Percentiles rank a stretch among this genome's conserved stretches.
Conservation (phyloP, 2,113 vertebrate genomes). For the Nothocercus julius region DNA sequence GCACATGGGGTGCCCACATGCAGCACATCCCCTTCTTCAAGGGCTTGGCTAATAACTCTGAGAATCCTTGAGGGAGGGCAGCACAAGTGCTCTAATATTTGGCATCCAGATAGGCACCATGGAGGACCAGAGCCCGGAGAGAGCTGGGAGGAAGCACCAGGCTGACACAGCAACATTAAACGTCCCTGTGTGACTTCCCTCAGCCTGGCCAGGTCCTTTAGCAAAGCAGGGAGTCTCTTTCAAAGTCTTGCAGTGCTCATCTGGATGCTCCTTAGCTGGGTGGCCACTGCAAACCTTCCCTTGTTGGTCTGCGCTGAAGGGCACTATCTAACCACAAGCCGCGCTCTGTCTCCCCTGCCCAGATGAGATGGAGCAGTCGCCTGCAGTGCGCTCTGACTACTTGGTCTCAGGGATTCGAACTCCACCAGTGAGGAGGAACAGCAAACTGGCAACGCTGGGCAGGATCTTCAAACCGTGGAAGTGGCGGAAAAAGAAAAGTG, state of each 20-base stretch:
- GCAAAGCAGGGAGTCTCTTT: neutral
- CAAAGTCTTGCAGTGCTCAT: neutral
- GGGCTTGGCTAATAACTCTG: neutral
- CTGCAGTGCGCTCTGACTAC: slow-evolving; percentile 85
- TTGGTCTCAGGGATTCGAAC: slow-evolving; percentile 91
- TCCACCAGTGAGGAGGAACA: slow-evolving; percentile 91
- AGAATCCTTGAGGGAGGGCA: neutral
- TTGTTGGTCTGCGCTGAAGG: neutral
- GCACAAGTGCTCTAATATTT: neutral
- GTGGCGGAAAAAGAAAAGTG: slow-evolving; percentile 98
- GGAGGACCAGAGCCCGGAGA: neutral
- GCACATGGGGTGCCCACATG: neutral
- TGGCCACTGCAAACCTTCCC: no score
- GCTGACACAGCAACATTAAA: neutral
- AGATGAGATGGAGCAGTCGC: slow-evolving; percentile 94
- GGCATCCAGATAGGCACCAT: neutral
- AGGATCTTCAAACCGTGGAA: slow-evolving; percentile 99
- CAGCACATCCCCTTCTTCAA: neutral
- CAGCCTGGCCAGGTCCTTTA: neutral
- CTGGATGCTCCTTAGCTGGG: neutral
- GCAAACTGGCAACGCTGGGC: slow-evolving; percentile 93
- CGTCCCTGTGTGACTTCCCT: neutral
- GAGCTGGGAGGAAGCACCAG: neutral
- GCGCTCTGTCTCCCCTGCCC: slow-evolving; percentile 8
- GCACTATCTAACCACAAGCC: neutral